phyloP scores from a whole-genome alignment of 2,797 vertebrate genomes.

The Periparus ater region DNA sequence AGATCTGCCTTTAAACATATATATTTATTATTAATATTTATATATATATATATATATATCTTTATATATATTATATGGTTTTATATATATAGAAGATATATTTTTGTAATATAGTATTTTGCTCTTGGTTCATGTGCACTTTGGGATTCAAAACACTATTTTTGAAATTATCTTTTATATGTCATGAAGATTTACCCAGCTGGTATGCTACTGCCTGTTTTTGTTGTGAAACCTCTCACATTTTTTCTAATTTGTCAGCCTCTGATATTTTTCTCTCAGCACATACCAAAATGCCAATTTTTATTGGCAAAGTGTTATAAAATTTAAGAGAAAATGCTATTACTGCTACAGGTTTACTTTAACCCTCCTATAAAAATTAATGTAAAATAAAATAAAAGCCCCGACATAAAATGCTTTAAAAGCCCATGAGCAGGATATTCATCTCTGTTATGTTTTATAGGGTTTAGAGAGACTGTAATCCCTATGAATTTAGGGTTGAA shows the following conservation, averaged over 20 bases:
- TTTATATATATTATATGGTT: too few relatives aligned
- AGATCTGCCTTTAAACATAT: background rate
- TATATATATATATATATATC: too few relatives aligned
- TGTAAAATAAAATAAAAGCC: slow-evolving; percentile 21
- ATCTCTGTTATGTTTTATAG: background rate
- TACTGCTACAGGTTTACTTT: slow-evolving; percentile 8
- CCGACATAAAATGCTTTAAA: background rate
- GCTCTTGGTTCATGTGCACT: background rate
- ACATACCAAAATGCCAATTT: background rate
- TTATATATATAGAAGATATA: too few relatives aligned
- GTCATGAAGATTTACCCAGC: background rate
- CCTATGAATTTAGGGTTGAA: background rate
- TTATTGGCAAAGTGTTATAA: background rate
- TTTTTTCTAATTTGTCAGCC: background rate
- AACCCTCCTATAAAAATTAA: slow-evolving; percentile 31
- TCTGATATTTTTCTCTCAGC: background rate
- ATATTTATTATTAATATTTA: background rate
- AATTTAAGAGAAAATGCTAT: slow-evolving; percentile 21
- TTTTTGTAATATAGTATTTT: background rate
- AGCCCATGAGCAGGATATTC: background rate
- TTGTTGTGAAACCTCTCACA: background rate
- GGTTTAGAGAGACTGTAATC: background rate
- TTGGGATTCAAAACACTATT: background rate
- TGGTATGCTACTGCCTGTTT: background rate
- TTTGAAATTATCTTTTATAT: background rate